These are phyloP conservation scores for Hydra vulgaris DNA, from an alignment of 30 jellyfish, hydroid and myxozoan species.

Conservation along the genomic window DNA sequence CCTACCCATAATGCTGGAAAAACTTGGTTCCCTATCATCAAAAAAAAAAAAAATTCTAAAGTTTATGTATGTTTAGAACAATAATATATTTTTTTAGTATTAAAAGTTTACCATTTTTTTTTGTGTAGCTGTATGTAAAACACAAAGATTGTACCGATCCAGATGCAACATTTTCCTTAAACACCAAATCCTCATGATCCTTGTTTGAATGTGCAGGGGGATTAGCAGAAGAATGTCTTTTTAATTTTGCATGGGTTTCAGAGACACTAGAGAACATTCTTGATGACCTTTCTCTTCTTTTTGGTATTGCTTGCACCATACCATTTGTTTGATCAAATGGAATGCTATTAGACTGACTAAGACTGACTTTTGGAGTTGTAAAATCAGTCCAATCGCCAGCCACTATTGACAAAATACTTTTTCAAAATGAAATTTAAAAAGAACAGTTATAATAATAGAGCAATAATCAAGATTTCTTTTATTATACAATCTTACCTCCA, in stretches of 20 bases:
- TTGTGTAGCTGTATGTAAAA: conserved; percentile 64
- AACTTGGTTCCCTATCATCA: conserved; percentile 40
- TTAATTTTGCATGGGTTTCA: conserved; percentile 2
- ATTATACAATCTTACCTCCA: too few relatives aligned
- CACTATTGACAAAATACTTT: neutral
- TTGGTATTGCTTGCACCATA: neutral
- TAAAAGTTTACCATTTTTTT: conserved; percentile 74
- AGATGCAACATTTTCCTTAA: conserved; percentile 31
- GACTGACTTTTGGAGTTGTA: neutral
- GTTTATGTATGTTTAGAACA: neutral
- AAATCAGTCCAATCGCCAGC: conserved; percentile 32
- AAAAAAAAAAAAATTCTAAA: neutral
- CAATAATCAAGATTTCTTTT: too few relatives aligned
- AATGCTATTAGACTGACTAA: neutral
- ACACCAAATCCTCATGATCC: conserved; percentile 62
- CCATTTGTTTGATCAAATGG: conserved; percentile 6
- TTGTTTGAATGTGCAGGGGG: neutral
- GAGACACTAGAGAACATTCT: conserved; percentile 18
- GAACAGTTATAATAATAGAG: too few relatives aligned
- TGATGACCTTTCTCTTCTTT: conserved; percentile 8
- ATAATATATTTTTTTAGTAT: conserved; percentile 53
- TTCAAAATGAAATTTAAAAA: neutral
- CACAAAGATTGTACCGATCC: conserved; percentile 51
- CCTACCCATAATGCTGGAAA: conserved; percentile 95
- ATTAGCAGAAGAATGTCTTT: neutral